Conservation (phyloP, 2,797 vertebrate genomes). For the Cyprinodon diabolis region DNA sequence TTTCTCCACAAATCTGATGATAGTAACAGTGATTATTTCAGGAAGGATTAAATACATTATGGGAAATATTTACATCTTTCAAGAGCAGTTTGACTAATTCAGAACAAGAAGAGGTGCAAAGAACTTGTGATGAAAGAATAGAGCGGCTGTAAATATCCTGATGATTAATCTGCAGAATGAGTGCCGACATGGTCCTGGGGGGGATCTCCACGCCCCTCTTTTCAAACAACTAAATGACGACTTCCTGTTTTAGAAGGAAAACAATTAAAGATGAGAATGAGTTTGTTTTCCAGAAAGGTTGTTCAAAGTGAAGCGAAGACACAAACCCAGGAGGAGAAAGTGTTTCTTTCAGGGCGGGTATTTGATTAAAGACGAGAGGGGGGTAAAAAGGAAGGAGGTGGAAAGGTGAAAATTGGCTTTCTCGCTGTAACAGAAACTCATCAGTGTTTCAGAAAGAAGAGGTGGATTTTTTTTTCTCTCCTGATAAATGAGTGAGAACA, state of each 20-base stretch:
- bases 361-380: conserved; percentile 23
- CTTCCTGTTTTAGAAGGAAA: not conserved
- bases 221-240: not conserved
- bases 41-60: no score
- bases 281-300: not conserved
- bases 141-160: not conserved
- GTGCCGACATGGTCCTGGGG: no score
- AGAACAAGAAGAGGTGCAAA: not conserved
- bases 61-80: not conserved
- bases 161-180: not conserved
- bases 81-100: not conserved
- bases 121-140: not conserved
- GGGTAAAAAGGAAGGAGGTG: conserved; percentile 26
- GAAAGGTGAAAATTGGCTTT: conserved; percentile 34
- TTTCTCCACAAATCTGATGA: not conserved
- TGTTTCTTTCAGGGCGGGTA: conserved; percentile 2
- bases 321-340: not conserved
- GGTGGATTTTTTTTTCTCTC: not conserved
- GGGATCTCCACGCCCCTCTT: no score
- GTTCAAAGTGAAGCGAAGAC: not conserved
- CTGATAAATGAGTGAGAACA: not conserved
- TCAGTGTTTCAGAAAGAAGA: conserved; percentile 21
- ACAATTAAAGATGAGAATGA: not conserved
- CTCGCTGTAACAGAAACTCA: conserved; percentile 3
- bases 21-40: not conserved